These are phyloP conservation scores for Astyanax mexicanus DNA, from an alignment of 2,797 vertebrate species.

Conservation along the genomic window DNA sequence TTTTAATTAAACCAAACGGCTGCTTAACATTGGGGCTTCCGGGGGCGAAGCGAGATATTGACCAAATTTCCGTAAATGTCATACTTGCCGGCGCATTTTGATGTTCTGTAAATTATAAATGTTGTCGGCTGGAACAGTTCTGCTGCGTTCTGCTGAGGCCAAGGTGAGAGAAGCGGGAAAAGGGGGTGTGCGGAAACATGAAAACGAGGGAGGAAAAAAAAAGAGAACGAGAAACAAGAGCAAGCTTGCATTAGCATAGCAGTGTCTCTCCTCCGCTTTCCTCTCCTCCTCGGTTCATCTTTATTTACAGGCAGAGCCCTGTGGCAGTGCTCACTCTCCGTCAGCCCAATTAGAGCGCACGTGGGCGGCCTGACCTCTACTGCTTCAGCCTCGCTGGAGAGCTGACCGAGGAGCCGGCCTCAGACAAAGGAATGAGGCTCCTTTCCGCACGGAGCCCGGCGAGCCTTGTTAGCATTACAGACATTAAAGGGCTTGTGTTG, in stretches of 20 bases:
- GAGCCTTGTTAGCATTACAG: slow-evolving; percentile 50
- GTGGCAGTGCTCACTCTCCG: slow-evolving; percentile 51
- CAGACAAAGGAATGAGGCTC: slow-evolving; percentile 34
- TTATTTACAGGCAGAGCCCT: slow-evolving; percentile 52
- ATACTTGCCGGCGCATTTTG: slow-evolving; percentile 36
- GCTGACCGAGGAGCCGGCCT: slow-evolving; percentile 18
- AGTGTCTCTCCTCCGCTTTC: slow-evolving; percentile 29
- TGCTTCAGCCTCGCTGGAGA: slow-evolving; percentile 31
- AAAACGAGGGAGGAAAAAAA: too few species aligned
- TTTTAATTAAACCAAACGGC: slow-evolving; percentile 49
- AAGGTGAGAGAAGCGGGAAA: not conserved
- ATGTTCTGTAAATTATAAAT: slow-evolving; percentile 42
- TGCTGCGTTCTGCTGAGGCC: slow-evolving; percentile 5
- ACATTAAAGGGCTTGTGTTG: slow-evolving; percentile 44
- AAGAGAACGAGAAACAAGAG: slow-evolving; percentile 3
- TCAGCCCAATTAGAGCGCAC: slow-evolving; percentile 57
- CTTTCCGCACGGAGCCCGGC: slow-evolving; percentile 5
- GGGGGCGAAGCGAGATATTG: slow-evolving; percentile 34
- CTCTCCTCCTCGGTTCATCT: slow-evolving; percentile 29
- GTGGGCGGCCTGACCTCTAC: slow-evolving; percentile 48
- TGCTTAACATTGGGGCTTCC: slow-evolving; percentile 24
- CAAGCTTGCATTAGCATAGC: slow-evolving; percentile 44
- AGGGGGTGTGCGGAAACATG: not conserved
- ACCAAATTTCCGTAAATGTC: slow-evolving; percentile 50
- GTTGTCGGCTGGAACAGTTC: slow-evolving; percentile 29